Conservation (phyloP, 53 echinoderm and acorn worm species). For the Luidia sarsii region DNA sequence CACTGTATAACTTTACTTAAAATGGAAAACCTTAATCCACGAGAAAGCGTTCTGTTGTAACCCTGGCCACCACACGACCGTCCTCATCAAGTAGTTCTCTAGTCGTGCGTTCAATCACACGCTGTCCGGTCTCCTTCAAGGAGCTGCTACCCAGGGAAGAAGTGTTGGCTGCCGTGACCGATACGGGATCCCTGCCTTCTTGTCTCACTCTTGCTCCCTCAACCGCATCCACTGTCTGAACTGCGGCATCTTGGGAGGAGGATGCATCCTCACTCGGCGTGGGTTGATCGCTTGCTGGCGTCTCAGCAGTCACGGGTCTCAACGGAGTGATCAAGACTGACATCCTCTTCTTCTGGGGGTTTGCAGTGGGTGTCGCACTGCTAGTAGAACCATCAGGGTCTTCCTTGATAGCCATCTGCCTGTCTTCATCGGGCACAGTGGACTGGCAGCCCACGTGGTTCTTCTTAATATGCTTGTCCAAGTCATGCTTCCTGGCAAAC, state of each 20-base stretch:
- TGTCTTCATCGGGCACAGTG: no score
- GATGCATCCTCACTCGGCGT: neutral
- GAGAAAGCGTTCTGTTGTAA: neutral
- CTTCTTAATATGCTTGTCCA: neutral
- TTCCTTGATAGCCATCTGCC: neutral
- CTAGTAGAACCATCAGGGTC: neutral
- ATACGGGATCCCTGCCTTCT: no score
- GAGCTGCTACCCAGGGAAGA: no score
- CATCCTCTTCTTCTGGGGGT: neutral
- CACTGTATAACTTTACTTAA: no score
- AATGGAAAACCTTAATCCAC: constrained; percentile 5
- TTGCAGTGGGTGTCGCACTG: no score
- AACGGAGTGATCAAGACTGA: neutral
- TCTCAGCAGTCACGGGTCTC: no score
- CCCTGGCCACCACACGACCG: neutral
- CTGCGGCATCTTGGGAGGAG: neutral
- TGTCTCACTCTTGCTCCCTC: neutral
- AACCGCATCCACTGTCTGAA: neutral
- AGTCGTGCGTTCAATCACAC: constrained; percentile 4
- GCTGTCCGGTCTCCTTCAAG: neutral
- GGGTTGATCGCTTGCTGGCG: no score
- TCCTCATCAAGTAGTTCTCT: constrained; percentile 15
- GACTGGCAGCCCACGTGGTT: neutral
- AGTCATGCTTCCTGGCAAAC: constrained; percentile 8
- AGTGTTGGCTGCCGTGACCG: no score